Evolutionary conservation across 1,140 invertebrate genomes (phyloP), one percentile per base, ranked within the genome.

Genomic region (Bilobella aurantiaca): DNA sequence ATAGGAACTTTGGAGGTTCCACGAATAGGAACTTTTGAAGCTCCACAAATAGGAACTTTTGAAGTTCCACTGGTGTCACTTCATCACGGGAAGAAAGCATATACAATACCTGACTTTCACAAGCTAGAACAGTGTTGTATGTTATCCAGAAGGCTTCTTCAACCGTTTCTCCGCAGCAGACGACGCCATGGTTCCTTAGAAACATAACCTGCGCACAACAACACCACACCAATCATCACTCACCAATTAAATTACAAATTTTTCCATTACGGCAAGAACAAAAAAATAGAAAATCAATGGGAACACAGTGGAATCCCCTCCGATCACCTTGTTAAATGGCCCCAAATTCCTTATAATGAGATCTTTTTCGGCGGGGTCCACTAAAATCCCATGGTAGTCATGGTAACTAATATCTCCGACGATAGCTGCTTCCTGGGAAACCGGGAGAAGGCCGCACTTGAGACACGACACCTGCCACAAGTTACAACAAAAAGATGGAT

Each of bases 101-200:
- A n/a, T n/a, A n/a, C n/a, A n/a, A n/a, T n/a, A 80, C 80, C 76
- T 88, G 87, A 59, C 89, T 88, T 78, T 96, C 91, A 77, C 91
- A 94, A 16, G 94, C 93, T 64, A 87, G 78, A 62, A 94, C 86
- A 57, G 85, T 83, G 77, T 90, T 89, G 73, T 86, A 87, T 42
- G 93, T 88, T 76, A 92, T 88, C 79, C 84, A 89, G 79, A 96
- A 96, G 8, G 96, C 94, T 80, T 99, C 96, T 80, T 98, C 96
- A 53, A 99, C 85, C 2, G 92, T 91, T 74, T 91, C 91, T 49
- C 96, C 97, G 81, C 95, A 97, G 76, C 91, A 95, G 0, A 99
- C 83, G 30, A 93, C 91, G 66, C 96, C 96, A 75, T 94, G 91
- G 78, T 98, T 97, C 62, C 87, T 84, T 69, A 99, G 79, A 71